A percentile compares a stretch with the other conserved stretches of the same genome.
These are phyloP conservation scores for Eurystomus glaucurus DNA, from an alignment of 2,797 vertebrate species.

Conservation along the genomic window DNA sequence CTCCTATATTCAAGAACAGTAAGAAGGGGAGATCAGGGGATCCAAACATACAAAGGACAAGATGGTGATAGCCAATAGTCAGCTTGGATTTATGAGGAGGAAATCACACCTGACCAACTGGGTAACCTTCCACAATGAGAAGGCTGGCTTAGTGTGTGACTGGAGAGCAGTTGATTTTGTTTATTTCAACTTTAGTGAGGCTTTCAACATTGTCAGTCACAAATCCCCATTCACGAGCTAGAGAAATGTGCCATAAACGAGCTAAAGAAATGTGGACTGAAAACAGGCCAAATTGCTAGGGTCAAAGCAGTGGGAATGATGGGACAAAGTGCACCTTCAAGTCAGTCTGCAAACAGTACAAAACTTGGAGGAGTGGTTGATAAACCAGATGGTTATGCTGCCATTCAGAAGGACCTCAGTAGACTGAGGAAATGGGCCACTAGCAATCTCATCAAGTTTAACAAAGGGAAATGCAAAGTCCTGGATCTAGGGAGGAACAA, in stretches of 20 bases:
- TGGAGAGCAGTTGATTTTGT: neutral
- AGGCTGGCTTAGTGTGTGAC: neutral
- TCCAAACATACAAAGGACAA: neutral
- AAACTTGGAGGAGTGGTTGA: neutral
- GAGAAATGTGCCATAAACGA: neutral
- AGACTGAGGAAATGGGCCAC: neutral
- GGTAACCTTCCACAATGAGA: neutral
- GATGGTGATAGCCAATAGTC: fast-evolving
- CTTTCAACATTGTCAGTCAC: neutral
- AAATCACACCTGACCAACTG: neutral
- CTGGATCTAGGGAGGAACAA: neutral
- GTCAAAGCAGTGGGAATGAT: neutral
- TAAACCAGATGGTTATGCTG: neutral
- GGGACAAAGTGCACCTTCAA: neutral
- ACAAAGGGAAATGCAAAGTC: neutral
- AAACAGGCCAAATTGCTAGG: neutral
- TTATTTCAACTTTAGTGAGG: neutral
- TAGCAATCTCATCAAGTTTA: neutral
- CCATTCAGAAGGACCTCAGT: neutral
- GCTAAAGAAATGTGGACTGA: neutral
- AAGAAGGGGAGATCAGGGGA: neutral
- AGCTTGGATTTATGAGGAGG: neutral
- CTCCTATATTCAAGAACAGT: neutral
- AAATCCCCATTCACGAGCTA: neutral
- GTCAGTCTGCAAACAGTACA: neutral